These are phyloP conservation scores for Acanthopagrus latus DNA, from an alignment of 2,797 vertebrate genomes.

Conservation along the genomic window DNA sequence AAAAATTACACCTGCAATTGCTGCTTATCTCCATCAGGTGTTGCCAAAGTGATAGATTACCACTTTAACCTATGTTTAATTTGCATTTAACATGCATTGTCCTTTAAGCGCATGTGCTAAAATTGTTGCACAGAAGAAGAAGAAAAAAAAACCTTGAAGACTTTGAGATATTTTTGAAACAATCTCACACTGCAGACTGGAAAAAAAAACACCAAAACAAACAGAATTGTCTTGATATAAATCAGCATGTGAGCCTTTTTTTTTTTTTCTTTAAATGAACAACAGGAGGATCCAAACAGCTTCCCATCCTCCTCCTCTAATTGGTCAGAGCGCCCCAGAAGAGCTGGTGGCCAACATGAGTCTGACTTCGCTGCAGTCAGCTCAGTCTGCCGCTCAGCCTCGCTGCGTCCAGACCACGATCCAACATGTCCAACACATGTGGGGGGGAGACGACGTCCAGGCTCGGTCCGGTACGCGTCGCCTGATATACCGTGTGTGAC, in stretches of 20 bases:
- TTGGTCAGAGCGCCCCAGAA: slow-evolving; percentile 48
- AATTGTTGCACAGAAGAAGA: no score
- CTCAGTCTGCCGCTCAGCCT: slow-evolving; percentile 33
- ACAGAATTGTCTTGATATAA: background rate
- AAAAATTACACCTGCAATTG: no score
- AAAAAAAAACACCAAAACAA: no score
- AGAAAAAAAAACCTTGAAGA: no score
- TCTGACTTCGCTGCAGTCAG: slow-evolving; percentile 51
- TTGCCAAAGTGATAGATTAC: no score
- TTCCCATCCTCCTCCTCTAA: slow-evolving; percentile 34
- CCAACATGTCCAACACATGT: background rate
- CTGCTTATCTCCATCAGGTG: no score
- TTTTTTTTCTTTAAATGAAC: background rate
- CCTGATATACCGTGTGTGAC: slow-evolving; percentile 19
- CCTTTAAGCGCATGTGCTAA: no score
- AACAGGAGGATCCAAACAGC: background rate
- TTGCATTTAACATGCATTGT: no score
- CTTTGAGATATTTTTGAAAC: no score
- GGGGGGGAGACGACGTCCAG: background rate
- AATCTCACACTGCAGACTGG: no score
- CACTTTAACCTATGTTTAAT: no score
- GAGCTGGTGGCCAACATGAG: slow-evolving; percentile 39
- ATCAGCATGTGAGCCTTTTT: background rate
- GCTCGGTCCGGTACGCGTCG: slow-evolving; percentile 21
- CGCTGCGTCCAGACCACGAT: slow-evolving; percentile 26